Percentiles rank a stretch among this genome's conserved stretches.
phyloP scores from a whole-genome alignment of 2,113 vertebrate species.

The Melanostigma gelatinosum region DNA sequence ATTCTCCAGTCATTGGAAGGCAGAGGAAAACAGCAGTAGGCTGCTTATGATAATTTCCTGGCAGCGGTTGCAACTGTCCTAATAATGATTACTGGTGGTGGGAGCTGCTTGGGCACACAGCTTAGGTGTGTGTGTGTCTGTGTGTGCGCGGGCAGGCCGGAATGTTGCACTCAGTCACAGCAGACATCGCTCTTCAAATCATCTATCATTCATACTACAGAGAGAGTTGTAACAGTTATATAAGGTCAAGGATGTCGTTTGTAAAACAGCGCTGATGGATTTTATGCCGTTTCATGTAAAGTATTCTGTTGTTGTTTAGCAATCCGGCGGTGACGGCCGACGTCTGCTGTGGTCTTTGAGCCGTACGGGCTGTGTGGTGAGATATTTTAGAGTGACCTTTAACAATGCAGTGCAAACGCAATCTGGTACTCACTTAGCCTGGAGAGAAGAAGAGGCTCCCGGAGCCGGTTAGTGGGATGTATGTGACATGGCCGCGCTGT shows the following conservation, averaged over 20 bases:
- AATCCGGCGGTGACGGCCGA: not conserved
- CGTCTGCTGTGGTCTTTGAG: conserved; percentile 5
- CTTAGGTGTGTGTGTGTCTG: conserved; percentile 9
- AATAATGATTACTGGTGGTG: conserved; percentile 67
- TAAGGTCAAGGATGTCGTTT: conserved; percentile 22
- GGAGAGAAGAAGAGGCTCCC: conserved; percentile 24
- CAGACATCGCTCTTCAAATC: conserved; percentile 1
- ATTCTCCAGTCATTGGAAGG: conserved; percentile 51
- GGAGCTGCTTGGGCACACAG: conserved; percentile 43
- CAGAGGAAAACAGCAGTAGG: conserved; percentile 62
- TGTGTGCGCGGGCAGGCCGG: not conserved
- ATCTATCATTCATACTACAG: conserved; percentile 31
- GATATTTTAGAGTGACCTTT: conserved; percentile 56
- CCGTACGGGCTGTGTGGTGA: conserved; percentile 19
- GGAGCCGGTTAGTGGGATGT: conserved; percentile 40
- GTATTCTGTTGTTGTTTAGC: not conserved
- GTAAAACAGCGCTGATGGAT: conserved; percentile 3
- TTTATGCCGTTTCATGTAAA: conserved; percentile 14
- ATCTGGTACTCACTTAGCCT: conserved; percentile 52
- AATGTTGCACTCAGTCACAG: conserved; percentile 23
- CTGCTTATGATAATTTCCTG: conserved; percentile 68
- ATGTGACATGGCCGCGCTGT: conserved; percentile 25
- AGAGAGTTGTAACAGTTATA: conserved; percentile 1
- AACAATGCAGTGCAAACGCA: conserved; percentile 40
- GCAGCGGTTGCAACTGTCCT: conserved; percentile 64